These are phyloP conservation scores for Monopis laevigella DNA, from an alignment of 2,888 invertebrate genomes.

Conservation along the genomic window DNA sequence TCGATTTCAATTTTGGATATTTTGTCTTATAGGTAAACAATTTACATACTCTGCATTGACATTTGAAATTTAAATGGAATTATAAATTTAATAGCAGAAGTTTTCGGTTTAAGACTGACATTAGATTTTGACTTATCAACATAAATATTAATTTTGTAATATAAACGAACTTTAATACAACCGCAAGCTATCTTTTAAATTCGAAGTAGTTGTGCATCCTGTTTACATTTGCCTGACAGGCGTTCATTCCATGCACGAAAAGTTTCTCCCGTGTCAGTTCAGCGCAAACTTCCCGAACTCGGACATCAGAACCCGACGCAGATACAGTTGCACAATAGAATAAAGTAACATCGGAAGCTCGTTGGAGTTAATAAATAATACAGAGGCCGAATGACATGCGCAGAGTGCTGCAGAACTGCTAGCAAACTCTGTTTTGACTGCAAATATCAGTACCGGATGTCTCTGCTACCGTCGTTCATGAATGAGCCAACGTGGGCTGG, in stretches of 20 bases:
- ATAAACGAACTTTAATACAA: too few relatives aligned
- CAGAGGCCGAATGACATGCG: conserved; percentile 57
- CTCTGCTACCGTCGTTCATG: conserved; percentile 21
- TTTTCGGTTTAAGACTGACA: too few relatives aligned
- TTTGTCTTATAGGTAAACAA: too few relatives aligned
- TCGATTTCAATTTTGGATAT: conserved; percentile 10
- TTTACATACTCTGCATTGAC: too few relatives aligned
- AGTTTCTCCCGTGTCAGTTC: conserved; percentile 57
- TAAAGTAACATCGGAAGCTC: conserved; percentile 65
- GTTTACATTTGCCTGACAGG: conserved; percentile 56
- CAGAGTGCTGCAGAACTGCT: conserved; percentile 43
- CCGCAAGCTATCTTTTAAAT: conserved; percentile 22
- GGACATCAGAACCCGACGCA: conserved; percentile 52
- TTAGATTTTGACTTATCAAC: too few relatives aligned
- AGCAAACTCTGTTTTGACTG: conserved; percentile 59
- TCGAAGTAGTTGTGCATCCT: conserved; percentile 44
- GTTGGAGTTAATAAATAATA: conserved; percentile 67
- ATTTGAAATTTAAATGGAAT: too few relatives aligned
- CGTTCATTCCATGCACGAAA: conserved; percentile 64
- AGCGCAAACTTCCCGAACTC: conserved; percentile 45
- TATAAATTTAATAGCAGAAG: too few relatives aligned
- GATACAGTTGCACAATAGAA: conserved; percentile 61
- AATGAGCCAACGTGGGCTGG: background rate
- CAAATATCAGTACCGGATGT: conserved; percentile 57
- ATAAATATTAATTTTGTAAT: too few relatives aligned